Evolutionary conservation across 2,113 vertebrate species (phyloP).

Genomic region (Eurystomus gularis): DNA sequence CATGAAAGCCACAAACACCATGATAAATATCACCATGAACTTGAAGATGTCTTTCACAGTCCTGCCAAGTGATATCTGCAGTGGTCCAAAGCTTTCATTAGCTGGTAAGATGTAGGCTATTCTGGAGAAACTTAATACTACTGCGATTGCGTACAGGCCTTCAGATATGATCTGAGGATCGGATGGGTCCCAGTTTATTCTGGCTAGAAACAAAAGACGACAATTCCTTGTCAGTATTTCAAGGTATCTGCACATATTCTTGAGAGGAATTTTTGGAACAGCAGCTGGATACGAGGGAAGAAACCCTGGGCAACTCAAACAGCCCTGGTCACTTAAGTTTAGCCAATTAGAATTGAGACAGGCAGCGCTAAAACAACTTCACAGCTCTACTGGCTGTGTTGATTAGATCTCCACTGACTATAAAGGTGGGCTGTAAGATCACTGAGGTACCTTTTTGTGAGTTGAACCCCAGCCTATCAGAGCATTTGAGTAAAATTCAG

Average conservation of each 20-base stretch:
- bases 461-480: neutral
- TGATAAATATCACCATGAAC: constrained; percentile 97
- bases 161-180: constrained; percentile 97
- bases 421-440: neutral
- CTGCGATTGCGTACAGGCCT: constrained; percentile 94
- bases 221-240: constrained; percentile 11
- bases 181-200: constrained; percentile 90
- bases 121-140: constrained; percentile 94
- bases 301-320: neutral
- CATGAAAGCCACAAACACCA: constrained; percentile 98
- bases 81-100: constrained; percentile 94
- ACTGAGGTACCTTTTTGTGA: neutral
- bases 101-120: constrained; percentile 96
- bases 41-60: constrained; percentile 98
- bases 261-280: neutral
- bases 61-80: constrained; percentile 94
- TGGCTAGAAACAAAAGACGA: constrained; percentile 79
- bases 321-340: neutral
- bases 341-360: neutral
- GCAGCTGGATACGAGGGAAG: neutral
- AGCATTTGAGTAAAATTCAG: neutral
- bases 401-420: neutral
- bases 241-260: neutral
- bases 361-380: neutral
- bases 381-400: neutral